A percentile compares a stretch with the other conserved stretches of the same genome.
These are phyloP conservation scores for Cactoblastis cactorum DNA, from an alignment of 2,888 invertebrate species.

Conservation along the genomic window DNA sequence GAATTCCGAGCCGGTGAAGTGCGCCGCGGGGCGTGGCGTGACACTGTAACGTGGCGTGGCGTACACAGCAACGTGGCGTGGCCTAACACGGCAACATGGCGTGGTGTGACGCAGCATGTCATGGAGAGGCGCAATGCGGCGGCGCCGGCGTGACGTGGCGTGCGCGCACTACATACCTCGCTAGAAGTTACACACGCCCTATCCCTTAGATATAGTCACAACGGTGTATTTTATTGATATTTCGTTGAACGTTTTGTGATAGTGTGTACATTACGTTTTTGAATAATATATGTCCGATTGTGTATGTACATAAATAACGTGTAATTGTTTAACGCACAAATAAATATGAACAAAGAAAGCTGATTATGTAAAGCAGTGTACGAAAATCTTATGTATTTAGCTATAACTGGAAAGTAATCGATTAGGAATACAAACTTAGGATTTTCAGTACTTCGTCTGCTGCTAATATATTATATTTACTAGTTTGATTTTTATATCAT, in stretches of 20 bases:
- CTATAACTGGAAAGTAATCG: constrained; percentile 55
- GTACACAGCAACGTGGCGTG: too few relatives aligned
- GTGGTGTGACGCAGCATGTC: constrained; percentile 37
- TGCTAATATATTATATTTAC: constrained; percentile 31
- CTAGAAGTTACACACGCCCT: constrained; percentile 31
- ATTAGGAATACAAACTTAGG: constrained; percentile 60
- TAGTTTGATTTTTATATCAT: constrained; percentile 22
- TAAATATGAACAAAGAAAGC: constrained; percentile 60
- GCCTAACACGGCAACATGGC: background rate
- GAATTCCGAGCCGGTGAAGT: constrained; percentile 21
- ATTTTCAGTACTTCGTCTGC: constrained; percentile 50
- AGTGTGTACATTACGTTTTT: constrained; percentile 68
- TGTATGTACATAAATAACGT: constrained; percentile 78
- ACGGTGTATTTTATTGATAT: constrained; percentile 50
- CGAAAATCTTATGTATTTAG: constrained; percentile 69
- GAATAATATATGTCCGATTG: constrained; percentile 75
- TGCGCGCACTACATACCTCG: constrained; percentile 39
- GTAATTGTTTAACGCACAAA: constrained; percentile 80
- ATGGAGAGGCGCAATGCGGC: constrained; percentile 81
- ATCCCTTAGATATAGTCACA: constrained; percentile 51
- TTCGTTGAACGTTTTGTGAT: constrained; percentile 65
- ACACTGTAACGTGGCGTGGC: constrained; percentile 63
- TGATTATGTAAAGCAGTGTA: constrained; percentile 61
- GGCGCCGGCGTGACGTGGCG: constrained; percentile 81
- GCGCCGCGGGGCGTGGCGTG: constrained; percentile 69